These are phyloP conservation scores for Aix galericulata DNA, from an alignment of 2,113 vertebrate species.

Conservation along the genomic window DNA sequence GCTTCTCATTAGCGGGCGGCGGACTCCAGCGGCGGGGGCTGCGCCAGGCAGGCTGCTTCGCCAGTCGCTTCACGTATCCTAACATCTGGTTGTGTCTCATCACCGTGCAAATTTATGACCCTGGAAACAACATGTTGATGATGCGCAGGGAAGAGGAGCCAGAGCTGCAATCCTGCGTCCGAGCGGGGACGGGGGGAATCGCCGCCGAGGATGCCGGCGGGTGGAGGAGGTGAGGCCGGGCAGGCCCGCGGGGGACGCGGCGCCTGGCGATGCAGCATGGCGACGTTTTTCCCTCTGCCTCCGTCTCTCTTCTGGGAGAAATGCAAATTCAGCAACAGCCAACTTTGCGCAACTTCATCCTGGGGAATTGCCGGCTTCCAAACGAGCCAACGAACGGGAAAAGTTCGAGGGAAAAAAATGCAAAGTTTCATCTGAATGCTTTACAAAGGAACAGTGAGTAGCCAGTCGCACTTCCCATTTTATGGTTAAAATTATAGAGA, in stretches of 20 bases:
- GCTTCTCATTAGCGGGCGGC: slow-evolving; percentile 60
- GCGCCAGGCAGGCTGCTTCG: slow-evolving; percentile 47
- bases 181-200: background rate
- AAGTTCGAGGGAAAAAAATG: slow-evolving; percentile 5
- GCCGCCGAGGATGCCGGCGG: background rate
- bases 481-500: slow-evolving; percentile 36
- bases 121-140: slow-evolving; percentile 77
- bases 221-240: slow-evolving; percentile 19
- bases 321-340: slow-evolving; percentile 31
- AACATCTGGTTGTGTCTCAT: slow-evolving; percentile 82
- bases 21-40: slow-evolving; percentile 20
- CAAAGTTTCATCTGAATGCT: slow-evolving; percentile 11
- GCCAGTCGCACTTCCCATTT: slow-evolving; percentile 5
- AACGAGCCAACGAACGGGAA: slow-evolving; percentile 2
- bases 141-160: slow-evolving; percentile 52
- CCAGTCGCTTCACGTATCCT: slow-evolving; percentile 71
- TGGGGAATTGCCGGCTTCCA: background rate
- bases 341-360: slow-evolving; percentile 41
- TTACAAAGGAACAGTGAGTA: background rate
- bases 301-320: background rate
- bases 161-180: slow-evolving; percentile 64
- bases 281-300: background rate
- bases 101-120: slow-evolving; percentile 81
- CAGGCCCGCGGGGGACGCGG: background rate
- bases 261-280: background rate